A percentile compares a stretch with the other conserved stretches of the same genome.
Evolutionary conservation across 2,888 invertebrate genomes (phyloP).

Genomic region (Parnassius apollo): DNA sequence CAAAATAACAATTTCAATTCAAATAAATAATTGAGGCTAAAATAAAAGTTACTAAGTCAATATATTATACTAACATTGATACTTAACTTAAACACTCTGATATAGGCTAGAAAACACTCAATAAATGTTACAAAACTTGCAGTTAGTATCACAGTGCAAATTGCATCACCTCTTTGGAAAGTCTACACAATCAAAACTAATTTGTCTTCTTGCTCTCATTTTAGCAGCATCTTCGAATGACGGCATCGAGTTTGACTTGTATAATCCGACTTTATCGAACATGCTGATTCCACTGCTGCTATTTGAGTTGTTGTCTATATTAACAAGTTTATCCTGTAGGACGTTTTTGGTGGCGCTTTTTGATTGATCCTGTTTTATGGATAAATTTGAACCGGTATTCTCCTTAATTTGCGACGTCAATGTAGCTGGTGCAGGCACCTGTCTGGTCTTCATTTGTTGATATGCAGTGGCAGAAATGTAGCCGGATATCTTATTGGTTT

Average conservation of each 20-base stretch:
- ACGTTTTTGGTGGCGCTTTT: slow-evolving; percentile 65
- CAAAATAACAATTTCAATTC: slow-evolving; percentile 16
- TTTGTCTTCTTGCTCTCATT: slow-evolving; percentile 81
- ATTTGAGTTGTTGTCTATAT: slow-evolving; percentile 66
- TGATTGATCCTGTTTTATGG: slow-evolving; percentile 54
- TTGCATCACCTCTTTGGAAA: slow-evolving; percentile 69
- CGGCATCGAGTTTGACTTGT: slow-evolving; percentile 70
- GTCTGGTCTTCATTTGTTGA: slow-evolving; percentile 56
- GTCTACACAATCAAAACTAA: slow-evolving; percentile 81
- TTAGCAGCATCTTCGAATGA: slow-evolving; percentile 72
- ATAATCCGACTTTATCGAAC: slow-evolving; percentile 57
- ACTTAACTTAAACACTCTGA: slow-evolving; percentile 9
- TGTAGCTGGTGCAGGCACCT: slow-evolving; percentile 40
- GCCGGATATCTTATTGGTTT: slow-evolving; percentile 66
- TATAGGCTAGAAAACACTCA: slow-evolving; percentile 11
- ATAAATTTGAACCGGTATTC: slow-evolving; percentile 51
- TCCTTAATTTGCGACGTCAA: slow-evolving; percentile 66
- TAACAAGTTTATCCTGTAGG: slow-evolving; percentile 72
- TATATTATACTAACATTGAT: slow-evolving; percentile 13
- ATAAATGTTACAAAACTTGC: slow-evolving; percentile 6
- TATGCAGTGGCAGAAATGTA: slow-evolving; percentile 74
- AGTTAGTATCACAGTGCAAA: slow-evolving; percentile 19
- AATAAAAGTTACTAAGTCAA: slow-evolving; percentile 16
- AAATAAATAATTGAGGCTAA: slow-evolving; percentile 31
- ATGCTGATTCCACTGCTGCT: slow-evolving; percentile 59